Percentiles rank a stretch among this genome's conserved stretches.
These are phyloP conservation scores for Macrobrachium rosenbergii DNA, from an alignment of 1,140 invertebrate genomes.

Conservation along the genomic window DNA sequence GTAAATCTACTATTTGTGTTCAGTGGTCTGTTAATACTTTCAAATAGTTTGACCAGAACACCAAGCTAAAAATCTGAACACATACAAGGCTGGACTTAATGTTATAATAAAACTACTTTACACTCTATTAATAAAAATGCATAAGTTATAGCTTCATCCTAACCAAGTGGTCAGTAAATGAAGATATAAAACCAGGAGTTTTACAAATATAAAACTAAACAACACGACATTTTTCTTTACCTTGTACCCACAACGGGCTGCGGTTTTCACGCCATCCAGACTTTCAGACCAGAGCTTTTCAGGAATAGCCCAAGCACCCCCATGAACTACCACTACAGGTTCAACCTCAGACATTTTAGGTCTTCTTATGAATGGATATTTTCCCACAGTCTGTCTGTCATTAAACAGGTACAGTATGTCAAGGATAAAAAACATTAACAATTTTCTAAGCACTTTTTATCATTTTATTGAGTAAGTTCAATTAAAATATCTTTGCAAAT, in stretches of 20 bases:
- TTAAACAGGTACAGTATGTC: too few relatives aligned
- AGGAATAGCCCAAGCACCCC: constrained; percentile 42
- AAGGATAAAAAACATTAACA: not conserved
- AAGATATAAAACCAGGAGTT: not conserved
- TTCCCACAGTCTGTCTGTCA: too few relatives aligned
- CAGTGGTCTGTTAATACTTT: too few relatives aligned
- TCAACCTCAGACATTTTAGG: not conserved
- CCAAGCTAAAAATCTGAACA: too few relatives aligned
- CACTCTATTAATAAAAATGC: not conserved
- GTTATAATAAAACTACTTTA: too few relatives aligned
- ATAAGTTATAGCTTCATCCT: not conserved
- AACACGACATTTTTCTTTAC: not conserved
- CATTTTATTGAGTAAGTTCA: not conserved
- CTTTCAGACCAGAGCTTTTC: constrained; percentile 28
- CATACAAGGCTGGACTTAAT: too few relatives aligned
- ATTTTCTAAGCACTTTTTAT: not conserved
- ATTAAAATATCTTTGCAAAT: not conserved
- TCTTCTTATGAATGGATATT: too few relatives aligned
- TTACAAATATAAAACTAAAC: not conserved
- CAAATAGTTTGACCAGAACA: too few relatives aligned
- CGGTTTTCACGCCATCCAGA: constrained; percentile 28
- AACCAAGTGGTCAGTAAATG: not conserved
- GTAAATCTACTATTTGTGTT: too few relatives aligned
- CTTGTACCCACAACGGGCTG: constrained; percentile 37
- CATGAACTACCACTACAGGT: constrained; percentile 43